phyloP scores from a whole-genome alignment of 2,113 vertebrate genomes.

The Genyomyrus donnyi region DNA sequence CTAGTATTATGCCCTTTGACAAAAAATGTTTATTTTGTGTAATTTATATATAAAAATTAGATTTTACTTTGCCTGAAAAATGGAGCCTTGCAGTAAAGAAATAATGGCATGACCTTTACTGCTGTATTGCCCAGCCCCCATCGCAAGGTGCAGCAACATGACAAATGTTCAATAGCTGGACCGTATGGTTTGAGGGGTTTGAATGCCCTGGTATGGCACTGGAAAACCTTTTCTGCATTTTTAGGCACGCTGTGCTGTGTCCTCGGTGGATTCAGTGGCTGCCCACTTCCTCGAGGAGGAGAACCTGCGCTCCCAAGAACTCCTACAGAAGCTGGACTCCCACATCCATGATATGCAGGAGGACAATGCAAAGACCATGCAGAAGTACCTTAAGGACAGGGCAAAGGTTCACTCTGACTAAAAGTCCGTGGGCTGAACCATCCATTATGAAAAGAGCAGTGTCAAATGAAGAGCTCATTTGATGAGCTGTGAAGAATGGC shows the following conservation, averaged over 20 bases:
- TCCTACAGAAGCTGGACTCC: constrained; percentile 69
- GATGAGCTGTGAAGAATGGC: not conserved
- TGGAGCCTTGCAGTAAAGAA: not conserved
- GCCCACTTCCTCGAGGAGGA: constrained; percentile 78
- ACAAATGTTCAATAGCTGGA: not conserved
- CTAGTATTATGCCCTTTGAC: not conserved
- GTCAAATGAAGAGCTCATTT: not conserved
- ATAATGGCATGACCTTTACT: not conserved
- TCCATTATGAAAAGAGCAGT: not conserved
- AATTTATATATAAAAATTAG: not conserved
- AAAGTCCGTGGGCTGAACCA: not conserved
- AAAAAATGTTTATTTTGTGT: not conserved
- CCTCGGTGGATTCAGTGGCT: constrained; percentile 60
- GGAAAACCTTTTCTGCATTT: not conserved
- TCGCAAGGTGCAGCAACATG: not conserved
- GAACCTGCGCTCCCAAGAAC: constrained; percentile 62
- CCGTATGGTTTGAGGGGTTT: not conserved
- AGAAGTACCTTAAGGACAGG: constrained; percentile 48
- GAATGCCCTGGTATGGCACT: not conserved
- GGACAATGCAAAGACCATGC: constrained; percentile 66
- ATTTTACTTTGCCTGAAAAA: not conserved
- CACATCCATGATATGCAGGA: constrained; percentile 75
- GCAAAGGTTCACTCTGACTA: not conserved
- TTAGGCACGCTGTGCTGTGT: constrained; percentile 44
- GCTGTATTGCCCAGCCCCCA: not conserved